phyloP scores from a whole-genome alignment of 2,113 vertebrate genomes.

The Rhinolophus sinicus region DNA sequence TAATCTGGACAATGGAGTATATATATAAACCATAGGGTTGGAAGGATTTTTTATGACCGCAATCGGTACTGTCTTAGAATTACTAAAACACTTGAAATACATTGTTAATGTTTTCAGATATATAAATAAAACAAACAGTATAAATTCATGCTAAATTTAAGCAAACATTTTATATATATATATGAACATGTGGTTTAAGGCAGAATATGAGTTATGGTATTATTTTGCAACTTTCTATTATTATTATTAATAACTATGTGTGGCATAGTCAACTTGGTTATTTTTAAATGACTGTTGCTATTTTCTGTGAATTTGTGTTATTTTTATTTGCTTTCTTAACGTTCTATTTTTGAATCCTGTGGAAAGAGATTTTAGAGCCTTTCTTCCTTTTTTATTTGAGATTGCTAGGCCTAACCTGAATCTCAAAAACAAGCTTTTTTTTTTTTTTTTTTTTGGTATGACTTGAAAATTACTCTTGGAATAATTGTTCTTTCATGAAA shows the following conservation, averaged over 20 bases:
- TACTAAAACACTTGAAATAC: constrained; percentile 53
- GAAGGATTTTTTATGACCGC: neutral
- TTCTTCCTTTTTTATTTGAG: constrained; percentile 37
- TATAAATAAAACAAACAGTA: constrained; percentile 53
- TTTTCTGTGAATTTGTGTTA: constrained; percentile 52
- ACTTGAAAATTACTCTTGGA: constrained; percentile 31
- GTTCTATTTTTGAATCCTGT: constrained; percentile 46
- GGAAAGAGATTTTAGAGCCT: neutral
- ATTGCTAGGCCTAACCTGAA: neutral
- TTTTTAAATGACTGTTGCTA: neutral
- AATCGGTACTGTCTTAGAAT: constrained; percentile 38
- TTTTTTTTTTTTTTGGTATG: neutral
- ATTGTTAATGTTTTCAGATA: constrained; percentile 62
- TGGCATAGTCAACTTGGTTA: neutral
- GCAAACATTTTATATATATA: neutral
- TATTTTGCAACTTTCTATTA: constrained; percentile 11
- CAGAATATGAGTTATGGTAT: constrained; percentile 20
- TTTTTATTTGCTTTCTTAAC: constrained; percentile 53
- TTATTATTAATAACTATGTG: neutral
- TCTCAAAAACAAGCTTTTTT: constrained; percentile 19
- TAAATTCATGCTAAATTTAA: constrained; percentile 62
- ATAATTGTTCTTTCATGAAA: constrained; percentile 34
- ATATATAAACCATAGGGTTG: neutral
- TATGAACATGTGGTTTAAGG: neutral
- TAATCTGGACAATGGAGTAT: constrained; percentile 10